phyloP scores from a whole-genome alignment of 1,140 invertebrate species.

The Drosophila sechellia region DNA sequence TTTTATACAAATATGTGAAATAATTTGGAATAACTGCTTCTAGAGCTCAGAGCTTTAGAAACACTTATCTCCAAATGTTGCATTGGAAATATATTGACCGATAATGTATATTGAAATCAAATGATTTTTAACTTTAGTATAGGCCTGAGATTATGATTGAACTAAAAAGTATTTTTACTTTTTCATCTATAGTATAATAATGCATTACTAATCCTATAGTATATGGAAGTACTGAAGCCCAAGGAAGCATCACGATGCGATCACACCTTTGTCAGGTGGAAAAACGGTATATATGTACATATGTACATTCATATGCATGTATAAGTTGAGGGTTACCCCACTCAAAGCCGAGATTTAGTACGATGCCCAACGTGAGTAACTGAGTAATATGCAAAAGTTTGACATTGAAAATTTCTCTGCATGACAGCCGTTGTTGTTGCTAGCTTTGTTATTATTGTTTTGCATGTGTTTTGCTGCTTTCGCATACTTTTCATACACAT shows the following conservation, averaged over 20 bases:
- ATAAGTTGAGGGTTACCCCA: background rate
- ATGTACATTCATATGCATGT: no score
- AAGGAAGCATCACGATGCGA: slow-evolving; percentile 54
- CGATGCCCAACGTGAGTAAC: slow-evolving; percentile 24
- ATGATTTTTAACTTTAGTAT: background rate
- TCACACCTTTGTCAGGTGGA: slow-evolving; percentile 56
- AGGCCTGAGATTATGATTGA: background rate
- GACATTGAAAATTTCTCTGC: slow-evolving; percentile 66
- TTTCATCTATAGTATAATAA: background rate
- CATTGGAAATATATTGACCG: no score
- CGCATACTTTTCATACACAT: slow-evolving; percentile 32
- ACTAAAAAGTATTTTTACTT: slow-evolving; percentile 1
- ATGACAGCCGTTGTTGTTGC: slow-evolving; percentile 30
- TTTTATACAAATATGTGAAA: no score
- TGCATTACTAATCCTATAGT: slow-evolving; percentile 11
- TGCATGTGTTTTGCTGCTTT: slow-evolving; percentile 58
- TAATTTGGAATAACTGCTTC: no score
- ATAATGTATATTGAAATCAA: background rate
- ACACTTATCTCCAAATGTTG: no score
- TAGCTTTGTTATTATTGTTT: slow-evolving; percentile 44
- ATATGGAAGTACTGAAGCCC: background rate
- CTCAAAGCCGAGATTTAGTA: slow-evolving; percentile 10
- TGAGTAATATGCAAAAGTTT: slow-evolving; percentile 48
- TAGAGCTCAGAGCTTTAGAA: no score
- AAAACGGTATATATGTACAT: background rate